phyloP scores from a whole-genome alignment of 1,140 invertebrate genomes.

The Andrena cerasifolii region DNA sequence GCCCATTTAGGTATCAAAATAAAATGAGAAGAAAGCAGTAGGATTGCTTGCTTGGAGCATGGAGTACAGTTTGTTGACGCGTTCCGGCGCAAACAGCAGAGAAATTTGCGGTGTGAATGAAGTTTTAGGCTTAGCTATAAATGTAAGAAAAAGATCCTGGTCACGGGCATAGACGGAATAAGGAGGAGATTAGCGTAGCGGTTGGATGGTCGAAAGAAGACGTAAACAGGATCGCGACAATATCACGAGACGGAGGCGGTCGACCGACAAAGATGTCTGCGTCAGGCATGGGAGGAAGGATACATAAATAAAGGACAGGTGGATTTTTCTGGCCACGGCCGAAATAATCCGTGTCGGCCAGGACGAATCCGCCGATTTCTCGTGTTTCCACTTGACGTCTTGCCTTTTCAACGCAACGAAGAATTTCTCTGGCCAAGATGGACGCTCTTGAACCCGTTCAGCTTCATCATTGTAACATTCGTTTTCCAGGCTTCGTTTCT shows the following conservation, averaged over 20 bases:
- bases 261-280: slow-evolving; percentile 54
- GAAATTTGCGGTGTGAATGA: slow-evolving; percentile 21
- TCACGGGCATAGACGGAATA: slow-evolving; percentile 38
- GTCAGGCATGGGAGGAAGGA: slow-evolving; percentile 53
- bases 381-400: slow-evolving; percentile 45
- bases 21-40: not conserved
- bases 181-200: slow-evolving; percentile 60
- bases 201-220: slow-evolving; percentile 47
- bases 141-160: slow-evolving; percentile 40
- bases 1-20: no score
- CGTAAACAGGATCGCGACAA: slow-evolving; percentile 59
- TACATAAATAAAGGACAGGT: slow-evolving; percentile 68
- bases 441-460: not conserved
- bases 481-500: not conserved
- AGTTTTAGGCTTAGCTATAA: slow-evolving; percentile 25
- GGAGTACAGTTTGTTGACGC: slow-evolving; percentile 15
- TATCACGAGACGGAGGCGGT: slow-evolving; percentile 31
- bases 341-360: slow-evolving; percentile 59
- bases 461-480: not conserved
- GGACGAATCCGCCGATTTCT: slow-evolving; percentile 46
- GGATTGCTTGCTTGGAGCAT: not conserved
- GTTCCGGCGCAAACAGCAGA: not conserved
- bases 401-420: slow-evolving; percentile 21
- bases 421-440: slow-evolving; percentile 17
- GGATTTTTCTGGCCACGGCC: slow-evolving; percentile 55